Evolutionary conservation across 2,797 vertebrate species (phyloP), one percentile per base, ranked within the genome.

Genomic region (Bovichtus variegatus): DNA sequence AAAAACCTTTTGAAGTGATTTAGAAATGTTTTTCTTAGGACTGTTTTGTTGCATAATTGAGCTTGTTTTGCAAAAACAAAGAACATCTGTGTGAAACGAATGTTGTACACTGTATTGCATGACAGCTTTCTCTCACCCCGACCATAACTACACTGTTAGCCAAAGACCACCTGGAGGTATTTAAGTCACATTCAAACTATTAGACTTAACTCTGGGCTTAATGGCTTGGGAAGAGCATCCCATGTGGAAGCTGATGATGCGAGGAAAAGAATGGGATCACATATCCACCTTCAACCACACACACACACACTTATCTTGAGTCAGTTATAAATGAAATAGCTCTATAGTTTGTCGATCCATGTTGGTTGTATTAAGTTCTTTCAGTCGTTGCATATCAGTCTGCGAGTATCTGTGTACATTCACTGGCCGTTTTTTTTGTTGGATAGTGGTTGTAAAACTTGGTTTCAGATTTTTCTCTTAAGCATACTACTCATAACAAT

Each of bases 111-210:
- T 83, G 60, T 78, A 68, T 90, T 79, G 85, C 83, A 87, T 88
- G 90, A 89, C 74, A 79, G 72, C 68, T 86, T 81, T 79, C 47
- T 71, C 78, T 88, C 70, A 65, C 76, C 47, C 73, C 27, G 60
- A 78, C 87, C 72, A 25, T 71, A 76, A 64, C 80, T 71, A 25
- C 41, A 38, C 78, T 66, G 76, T 85, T 82, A 78, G 75, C 83
- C 76, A 66, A 62, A 65, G 75, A 87, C 80, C 92, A 93, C 93
- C 87, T 93, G 93, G 91, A 90, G 87, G 49, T 88, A 88, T 90
- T 93, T 94, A 93, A 75, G 83, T 72, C 67, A 73, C 73, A 87
- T 90, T 93, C 80, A 83, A 65, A 85, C 81, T 80, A 90, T 90
- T 88, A 87, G 69, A 58, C 61, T 87, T 75, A 82, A 87, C 83